phyloP scores from a whole-genome alignment of 2,797 vertebrate genomes.

The Melanogrammus aeglefinus region DNA sequence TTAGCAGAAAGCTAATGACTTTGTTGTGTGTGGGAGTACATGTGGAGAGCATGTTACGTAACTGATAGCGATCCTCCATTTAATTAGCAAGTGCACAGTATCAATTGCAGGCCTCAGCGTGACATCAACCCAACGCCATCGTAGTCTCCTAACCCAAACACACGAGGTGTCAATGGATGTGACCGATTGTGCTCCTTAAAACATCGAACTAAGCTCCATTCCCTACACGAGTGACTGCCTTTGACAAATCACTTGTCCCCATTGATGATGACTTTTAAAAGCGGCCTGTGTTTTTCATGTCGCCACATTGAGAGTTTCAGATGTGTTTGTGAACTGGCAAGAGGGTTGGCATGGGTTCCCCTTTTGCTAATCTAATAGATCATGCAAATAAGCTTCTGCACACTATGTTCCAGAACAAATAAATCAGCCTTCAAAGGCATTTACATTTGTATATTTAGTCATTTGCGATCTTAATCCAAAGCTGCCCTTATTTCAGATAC shows the following conservation, averaged over 20 bases:
- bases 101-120: slow-evolving; percentile 61
- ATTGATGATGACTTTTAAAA: background rate
- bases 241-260: no score
- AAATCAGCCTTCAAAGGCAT: background rate
- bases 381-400: background rate
- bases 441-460: background rate
- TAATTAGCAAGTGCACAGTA: slow-evolving; percentile 67
- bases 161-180: slow-evolving; percentile 31
- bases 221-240: no score
- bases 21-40: slow-evolving; percentile 62
- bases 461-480: background rate
- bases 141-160: slow-evolving; percentile 50
- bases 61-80: slow-evolving; percentile 72
- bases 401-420: background rate
- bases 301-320: background rate
- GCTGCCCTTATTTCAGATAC: background rate
- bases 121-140: slow-evolving; percentile 49
- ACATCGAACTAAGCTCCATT: background rate
- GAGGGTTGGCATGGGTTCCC: background rate
- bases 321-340: background rate
- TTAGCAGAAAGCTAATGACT: slow-evolving; percentile 80
- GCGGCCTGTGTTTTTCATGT: background rate
- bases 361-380: background rate
- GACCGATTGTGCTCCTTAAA: background rate
- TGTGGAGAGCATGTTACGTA: slow-evolving; percentile 69